These are phyloP conservation scores for Drosophila biarmipes DNA, from an alignment of 1,140 invertebrate species.

Conservation along the genomic window DNA sequence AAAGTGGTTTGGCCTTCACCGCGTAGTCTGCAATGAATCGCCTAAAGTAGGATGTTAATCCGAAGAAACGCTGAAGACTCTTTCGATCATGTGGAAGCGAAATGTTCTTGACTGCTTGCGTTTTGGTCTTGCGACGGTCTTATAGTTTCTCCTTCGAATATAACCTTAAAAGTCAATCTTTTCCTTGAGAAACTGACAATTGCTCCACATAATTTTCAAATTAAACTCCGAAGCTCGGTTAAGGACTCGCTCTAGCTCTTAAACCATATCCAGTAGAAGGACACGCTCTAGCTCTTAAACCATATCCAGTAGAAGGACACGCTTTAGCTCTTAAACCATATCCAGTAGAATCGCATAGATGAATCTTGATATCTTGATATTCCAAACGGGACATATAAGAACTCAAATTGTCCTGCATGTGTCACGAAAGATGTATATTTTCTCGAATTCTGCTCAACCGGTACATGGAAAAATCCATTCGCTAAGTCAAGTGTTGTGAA, in stretches of 20 bases:
- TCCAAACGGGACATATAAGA: not conserved
- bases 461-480: constrained; percentile 4
- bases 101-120: not conserved
- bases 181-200: not conserved
- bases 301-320: no score
- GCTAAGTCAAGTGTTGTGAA: not conserved
- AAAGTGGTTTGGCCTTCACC: not conserved
- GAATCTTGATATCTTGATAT: not conserved
- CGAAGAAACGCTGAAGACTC: not conserved
- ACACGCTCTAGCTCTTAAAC: no score
- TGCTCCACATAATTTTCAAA: constrained; percentile 1
- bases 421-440: not conserved
- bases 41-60: not conserved
- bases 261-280: no score
- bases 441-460: not conserved
- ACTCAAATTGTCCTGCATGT: not conserved
- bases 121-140: not conserved
- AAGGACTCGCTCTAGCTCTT: not conserved
- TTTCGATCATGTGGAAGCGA: not conserved
- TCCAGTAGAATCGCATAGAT: not conserved
- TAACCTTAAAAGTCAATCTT: not conserved
- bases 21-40: not conserved
- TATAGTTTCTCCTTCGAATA: not conserved
- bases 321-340: no score
- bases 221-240: not conserved